Percentiles rank a stretch among this genome's conserved stretches.
phyloP scores from a whole-genome alignment of 2,113 vertebrate species.

The Zeus faber region DNA sequence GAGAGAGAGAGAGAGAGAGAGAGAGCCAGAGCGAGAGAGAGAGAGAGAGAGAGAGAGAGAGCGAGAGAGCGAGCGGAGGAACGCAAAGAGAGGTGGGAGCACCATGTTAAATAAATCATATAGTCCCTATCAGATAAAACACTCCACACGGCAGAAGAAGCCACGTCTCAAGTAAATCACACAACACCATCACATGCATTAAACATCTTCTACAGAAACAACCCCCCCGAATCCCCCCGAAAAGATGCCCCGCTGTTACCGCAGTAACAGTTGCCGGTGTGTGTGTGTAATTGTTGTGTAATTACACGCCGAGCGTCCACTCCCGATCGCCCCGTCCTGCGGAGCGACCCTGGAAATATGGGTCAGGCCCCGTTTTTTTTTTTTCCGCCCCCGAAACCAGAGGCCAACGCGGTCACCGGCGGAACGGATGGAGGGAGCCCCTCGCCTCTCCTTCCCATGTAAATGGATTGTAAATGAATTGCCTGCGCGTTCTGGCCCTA shows the following conservation, averaged over 20 bases:
- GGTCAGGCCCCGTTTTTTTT: conserved; percentile 31
- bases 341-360: not conserved
- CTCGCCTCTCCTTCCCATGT: conserved; percentile 55
- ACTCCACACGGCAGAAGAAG: conserved; percentile 31
- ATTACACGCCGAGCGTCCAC: not conserved
- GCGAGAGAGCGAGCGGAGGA: not conserved
- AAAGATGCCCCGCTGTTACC: no score
- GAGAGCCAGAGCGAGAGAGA: conserved; percentile 20
- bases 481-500: conserved; percentile 39
- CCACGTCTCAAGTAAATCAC: conserved; percentile 30
- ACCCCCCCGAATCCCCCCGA: no score
- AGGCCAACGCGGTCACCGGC: conserved; percentile 31
- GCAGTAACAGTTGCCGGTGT: no score
- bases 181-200: conserved; percentile 14
- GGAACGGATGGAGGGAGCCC: conserved; percentile 67
- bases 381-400: conserved; percentile 28
- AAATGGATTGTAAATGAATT: conserved; percentile 50
- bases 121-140: conserved; percentile 54
- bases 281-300: no score
- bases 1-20: conserved; percentile 24
- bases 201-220: no score
- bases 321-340: not conserved
- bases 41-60: conserved; percentile 10
- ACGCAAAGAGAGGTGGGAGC: not conserved
- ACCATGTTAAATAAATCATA: conserved; percentile 57